Evolutionary conservation across 2,113 vertebrate genomes (phyloP), one percentile per base, ranked within the genome.

Genomic region (Callipepla squamata): DNA sequence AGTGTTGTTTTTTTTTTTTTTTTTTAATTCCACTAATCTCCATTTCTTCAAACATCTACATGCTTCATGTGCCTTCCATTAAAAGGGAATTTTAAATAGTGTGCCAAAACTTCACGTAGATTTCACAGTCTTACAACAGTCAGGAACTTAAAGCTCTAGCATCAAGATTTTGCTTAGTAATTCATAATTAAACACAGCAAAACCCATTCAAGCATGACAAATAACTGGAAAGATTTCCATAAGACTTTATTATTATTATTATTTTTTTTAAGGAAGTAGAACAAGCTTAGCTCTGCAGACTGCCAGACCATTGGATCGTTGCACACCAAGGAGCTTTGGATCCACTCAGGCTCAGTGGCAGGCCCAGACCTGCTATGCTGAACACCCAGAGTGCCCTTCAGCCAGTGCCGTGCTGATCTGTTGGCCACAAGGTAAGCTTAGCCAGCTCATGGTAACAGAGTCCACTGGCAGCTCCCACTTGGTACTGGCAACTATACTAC

Each of bases 111-210:
- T 48, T n/a, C 34, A 63, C 36, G 62, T 8, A 8, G 20, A 13
- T 61, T 89, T 95, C 94, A 95, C 76, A 90, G 92, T 85, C 66
- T 92, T 90, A 94, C 95, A 93, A 78, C 55, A 3, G 19, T 55
- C 76, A 80, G 78, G 92, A 93, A 92, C 75, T 79, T 3, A 85
- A 89, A 96, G 74, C 53, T 91, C 79, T 89, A 78, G 73, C 80
- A 63, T 94, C 94, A 65, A 2, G 2, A 87, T 74, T 92, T n/a
- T 78, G 55, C 61, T 66, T 96, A 90, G 93, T 67, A 94, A 76
- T 92, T 92, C 87, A 95, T 97, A 55, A 78, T 95, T 79, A 95
- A 87, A 95, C 72, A 96, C 32, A 63, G 36, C 72, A 80, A 95
- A 95, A 59, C 11, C 80, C 66, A 70, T 63, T 91, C 93, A 90